Evolutionary conservation across 2,113 vertebrate genomes (phyloP).

Genomic region (Campylomormyrus tamandua): DNA sequence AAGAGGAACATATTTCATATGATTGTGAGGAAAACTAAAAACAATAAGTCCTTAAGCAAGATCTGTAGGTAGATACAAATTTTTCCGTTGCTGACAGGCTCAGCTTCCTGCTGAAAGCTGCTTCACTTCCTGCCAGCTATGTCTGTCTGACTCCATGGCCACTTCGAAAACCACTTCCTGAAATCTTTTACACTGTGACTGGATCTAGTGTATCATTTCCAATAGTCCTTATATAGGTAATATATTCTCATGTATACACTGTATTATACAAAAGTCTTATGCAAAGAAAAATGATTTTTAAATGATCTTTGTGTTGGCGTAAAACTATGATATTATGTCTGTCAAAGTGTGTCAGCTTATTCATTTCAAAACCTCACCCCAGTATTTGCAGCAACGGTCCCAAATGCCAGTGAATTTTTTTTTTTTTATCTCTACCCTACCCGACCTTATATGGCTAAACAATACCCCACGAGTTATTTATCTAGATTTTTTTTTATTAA

Average conservation of each 20-base stretch:
- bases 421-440: not conserved
- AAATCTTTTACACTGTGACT: not conserved
- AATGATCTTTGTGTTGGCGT: not conserved
- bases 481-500: not conserved
- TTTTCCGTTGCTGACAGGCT: conserved; percentile 18
- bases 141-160: not conserved
- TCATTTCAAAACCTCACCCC: not conserved
- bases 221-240: not conserved
- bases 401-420: not conserved
- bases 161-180: conserved; percentile 35
- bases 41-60: not conserved
- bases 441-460: not conserved
- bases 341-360: not conserved
- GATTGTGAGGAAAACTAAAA: not conserved
- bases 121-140: conserved; percentile 30
- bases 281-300: not conserved
- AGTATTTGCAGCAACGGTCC: not conserved
- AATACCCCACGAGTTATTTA: not conserved
- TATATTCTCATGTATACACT: not conserved
- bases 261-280: not conserved
- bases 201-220: no score
- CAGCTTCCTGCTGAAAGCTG: conserved; percentile 26
- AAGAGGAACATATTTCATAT: not conserved
- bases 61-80: not conserved
- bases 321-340: not conserved